Evolutionary conservation across 2,888 invertebrate species (phyloP).

Genomic region (Tanytarsus gracilentus): DNA sequence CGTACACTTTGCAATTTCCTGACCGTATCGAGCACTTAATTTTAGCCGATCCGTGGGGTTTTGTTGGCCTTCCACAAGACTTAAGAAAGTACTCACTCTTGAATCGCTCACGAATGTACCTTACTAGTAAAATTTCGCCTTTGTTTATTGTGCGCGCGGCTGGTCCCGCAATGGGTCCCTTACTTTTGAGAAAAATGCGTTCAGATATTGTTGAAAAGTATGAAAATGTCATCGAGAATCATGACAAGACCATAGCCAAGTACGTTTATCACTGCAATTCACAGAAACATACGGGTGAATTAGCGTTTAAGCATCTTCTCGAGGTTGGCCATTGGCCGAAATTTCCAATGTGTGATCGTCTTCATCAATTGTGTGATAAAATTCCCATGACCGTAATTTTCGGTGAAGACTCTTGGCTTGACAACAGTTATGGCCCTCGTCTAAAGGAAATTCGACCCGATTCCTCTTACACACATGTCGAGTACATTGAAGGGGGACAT

Average conservation of each 20-base stretch:
- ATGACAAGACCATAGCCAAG: constrained; percentile 65
- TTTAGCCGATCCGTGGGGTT: constrained; percentile 88
- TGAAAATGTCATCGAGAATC: constrained; percentile 50
- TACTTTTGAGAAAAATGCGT: constrained; percentile 74
- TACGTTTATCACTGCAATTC: constrained; percentile 96
- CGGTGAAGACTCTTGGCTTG: constrained; percentile 92
- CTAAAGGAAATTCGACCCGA: constrained; percentile 58
- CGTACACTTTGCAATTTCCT: constrained; percentile 79
- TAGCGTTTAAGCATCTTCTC: constrained; percentile 85
- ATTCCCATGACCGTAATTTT: constrained; percentile 85
- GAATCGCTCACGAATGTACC: neutral
- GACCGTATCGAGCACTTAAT: constrained; percentile 82
- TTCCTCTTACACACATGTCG: constrained; percentile 62
- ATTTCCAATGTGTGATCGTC: constrained; percentile 82
- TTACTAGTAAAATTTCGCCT: constrained; percentile 7
- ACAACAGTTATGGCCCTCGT: constrained; percentile 70
- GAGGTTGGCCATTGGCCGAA: constrained; percentile 91
- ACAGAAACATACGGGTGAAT: constrained; percentile 86
- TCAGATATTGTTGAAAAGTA: constrained; percentile 86
- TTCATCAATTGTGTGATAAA: constrained; percentile 53
- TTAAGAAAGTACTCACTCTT: constrained; percentile 14
- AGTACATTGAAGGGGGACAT: constrained; percentile 85
- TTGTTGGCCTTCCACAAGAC: constrained; percentile 51
- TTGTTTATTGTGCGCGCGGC: constrained; percentile 6
- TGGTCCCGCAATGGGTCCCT: constrained; percentile 60